Base-by-base conservation (phyloP, 2,888 invertebrate species). In the Drepana falcataria region DNA sequence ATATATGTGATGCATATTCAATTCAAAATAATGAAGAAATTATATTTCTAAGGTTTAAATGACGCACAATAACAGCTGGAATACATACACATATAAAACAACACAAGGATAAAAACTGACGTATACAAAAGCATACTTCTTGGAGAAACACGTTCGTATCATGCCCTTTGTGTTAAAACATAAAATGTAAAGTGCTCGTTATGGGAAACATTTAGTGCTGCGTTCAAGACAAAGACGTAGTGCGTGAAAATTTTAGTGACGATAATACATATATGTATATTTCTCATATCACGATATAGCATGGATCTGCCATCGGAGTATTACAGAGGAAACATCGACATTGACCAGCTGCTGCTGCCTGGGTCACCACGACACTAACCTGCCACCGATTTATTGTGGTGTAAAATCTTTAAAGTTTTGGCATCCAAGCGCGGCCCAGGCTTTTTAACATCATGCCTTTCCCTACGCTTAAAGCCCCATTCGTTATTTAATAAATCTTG, bases 391-490 rank as follows among this genome's bases (percentile, higher is more conserved):
- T 83, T 88, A 87, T 88, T 89, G 83, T 81, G 79, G 87, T 85
- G 83, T 71, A 87, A 83, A 78, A 85, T 80, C 83, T 86, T 90
- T 87, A 89, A 80, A 55, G 83, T 93, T 87, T 95, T 94, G 56
- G 93, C 93, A 75, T 94, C 93, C 85, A 95, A 94, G 58, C 93
- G 94, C 52, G 98, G 97, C 57, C 97, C 97, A n/a, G 98, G 97
- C 89, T 98, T 98, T 91, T 98, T 98, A 53, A 97, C 97, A 87
- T 98, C 97, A 64, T 97, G 93, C 73, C 98, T 93, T 91, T 97
- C 97, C 70, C 95, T 95, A 72, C 97, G 93, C 71, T 96, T 95
- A 91, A 97, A 98, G 61, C 95, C 96, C 85, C 94, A 91, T 88
- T 94, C 94, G 76, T 91, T 92, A 79, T 93, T 92, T 77, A 94